Evolutionary conservation across 2,797 vertebrate genomes (phyloP), one percentile per base, ranked within the genome.

Genomic region (Myotis planiceps): DNA sequence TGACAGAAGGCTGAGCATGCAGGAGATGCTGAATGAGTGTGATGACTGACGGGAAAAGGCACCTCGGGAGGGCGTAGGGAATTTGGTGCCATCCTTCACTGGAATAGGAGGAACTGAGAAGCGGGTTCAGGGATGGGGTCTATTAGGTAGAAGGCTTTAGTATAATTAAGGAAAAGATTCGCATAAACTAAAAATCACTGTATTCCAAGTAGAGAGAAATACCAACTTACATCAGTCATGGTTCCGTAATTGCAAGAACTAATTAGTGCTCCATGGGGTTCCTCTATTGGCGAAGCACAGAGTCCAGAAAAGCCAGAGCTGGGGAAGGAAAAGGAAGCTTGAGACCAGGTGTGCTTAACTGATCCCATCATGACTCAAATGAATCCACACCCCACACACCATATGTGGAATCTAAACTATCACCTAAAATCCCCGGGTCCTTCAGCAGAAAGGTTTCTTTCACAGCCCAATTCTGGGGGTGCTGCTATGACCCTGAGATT

Each of bases 171-270:
- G 32, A n/a, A 88, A 95, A 92, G 39, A 79, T 47, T 76, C 72
- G 10, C 27, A 47, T 13, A 34, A 66, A 55, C 29, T 39, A 92
- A 92, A 92, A 51, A 47, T 60, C 39, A 82, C 37, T 39, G 8
- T 72, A 90, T 83, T 87, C 92, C 75, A 84, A 88, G 49, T 18
- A 74, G 29, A 83, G 21, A 68, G 84, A 94, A 92, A 92, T 29
- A 51, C 12, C 65, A 90, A 94, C 96, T 96, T 96, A 96, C 89
- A 10, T 92, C 66, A 75, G 92, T 88, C 95, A 92, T 97, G 45
- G 51, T 79, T 86, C 42, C 80, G 55, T 45, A 93, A 84, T 1
- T 55, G n/a, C n/a, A 74, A 83, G 76, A 72, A 68, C 19, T 55
- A 63, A 74, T 92, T 80, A 96, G 68, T 32, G 12, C 29, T 84